phyloP scores from a whole-genome alignment of 2,113 vertebrate genomes.

The Zeus faber region DNA sequence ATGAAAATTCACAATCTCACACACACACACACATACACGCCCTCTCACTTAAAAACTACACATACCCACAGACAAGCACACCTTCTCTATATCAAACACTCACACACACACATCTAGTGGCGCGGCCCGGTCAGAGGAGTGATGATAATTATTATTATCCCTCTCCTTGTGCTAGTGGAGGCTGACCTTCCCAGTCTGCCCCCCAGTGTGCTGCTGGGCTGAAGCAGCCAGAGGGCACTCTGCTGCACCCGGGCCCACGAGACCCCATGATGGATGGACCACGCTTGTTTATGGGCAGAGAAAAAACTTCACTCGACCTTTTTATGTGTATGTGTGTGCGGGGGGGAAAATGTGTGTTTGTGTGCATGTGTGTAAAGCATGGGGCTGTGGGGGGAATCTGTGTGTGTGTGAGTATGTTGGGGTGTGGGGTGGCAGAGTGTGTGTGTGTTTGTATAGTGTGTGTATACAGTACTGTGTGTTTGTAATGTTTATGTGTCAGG shows the following conservation, averaged over 20 bases:
- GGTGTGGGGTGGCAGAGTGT: not conserved
- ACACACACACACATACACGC: slow-evolving; percentile 8
- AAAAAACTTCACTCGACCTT: not conserved
- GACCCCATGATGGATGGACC: slow-evolving; percentile 61
- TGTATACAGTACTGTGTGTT: too few species aligned
- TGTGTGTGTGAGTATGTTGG: not conserved
- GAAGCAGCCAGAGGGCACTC: slow-evolving; percentile 60
- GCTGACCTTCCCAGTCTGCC: slow-evolving; percentile 57
- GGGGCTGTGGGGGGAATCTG: too few species aligned
- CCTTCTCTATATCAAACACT: too few species aligned
- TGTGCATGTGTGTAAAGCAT: not conserved
- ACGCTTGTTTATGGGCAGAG: slow-evolving; percentile 35
- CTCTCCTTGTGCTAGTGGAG: slow-evolving; percentile 54
- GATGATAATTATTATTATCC: slow-evolving; percentile 60
- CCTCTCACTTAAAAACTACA: not conserved
- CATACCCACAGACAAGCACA: slow-evolving; percentile 11
- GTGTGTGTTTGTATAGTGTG: not conserved
- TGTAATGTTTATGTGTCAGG: too few species aligned
- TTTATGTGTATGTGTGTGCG: not conserved
- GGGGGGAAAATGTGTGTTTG: not conserved
- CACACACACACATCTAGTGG: slow-evolving; percentile 19
- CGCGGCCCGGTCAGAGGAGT: not conserved
- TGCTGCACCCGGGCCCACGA: slow-evolving; percentile 32
- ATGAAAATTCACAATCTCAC: too few species aligned
- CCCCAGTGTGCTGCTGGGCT: slow-evolving; percentile 37